Conservation (phyloP, 2,797 vertebrate species). For the Scyliorhinus canicula region DNA sequence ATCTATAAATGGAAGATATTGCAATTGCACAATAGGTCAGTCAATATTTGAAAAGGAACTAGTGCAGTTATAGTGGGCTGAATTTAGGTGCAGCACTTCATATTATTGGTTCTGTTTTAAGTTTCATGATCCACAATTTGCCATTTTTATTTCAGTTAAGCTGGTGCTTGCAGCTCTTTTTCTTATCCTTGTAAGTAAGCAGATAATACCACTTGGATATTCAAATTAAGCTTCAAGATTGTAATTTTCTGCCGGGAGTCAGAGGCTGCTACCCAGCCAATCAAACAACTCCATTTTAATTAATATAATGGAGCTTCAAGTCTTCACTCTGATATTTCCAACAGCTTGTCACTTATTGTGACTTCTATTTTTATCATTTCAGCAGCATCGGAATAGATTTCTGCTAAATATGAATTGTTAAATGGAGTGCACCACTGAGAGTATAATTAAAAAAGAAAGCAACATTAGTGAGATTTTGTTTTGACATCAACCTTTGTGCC, state of each 20-base stretch:
- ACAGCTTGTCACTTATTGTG: background rate
- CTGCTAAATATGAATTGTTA: background rate
- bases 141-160: background rate
- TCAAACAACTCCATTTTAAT: background rate
- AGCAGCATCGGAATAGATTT: background rate
- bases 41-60: background rate
- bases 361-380: constrained; percentile 1
- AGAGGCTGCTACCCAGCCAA: background rate
- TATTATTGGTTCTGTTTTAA: background rate
- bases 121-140: background rate
- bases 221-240: background rate
- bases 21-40: background rate
- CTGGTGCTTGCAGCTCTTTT: background rate
- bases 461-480: background rate
- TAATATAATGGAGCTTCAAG: background rate
- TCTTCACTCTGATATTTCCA: background rate
- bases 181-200: background rate
- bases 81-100: background rate
- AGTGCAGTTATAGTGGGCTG: background rate
- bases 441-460: background rate
- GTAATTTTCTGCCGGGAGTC: background rate
- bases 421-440: background rate
- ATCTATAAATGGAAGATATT: background rate
- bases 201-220: background rate
- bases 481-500: background rate